Percentiles rank a stretch among this genome's conserved stretches.
These are phyloP conservation scores for Ameiurus melas DNA, from an alignment of 2,113 vertebrate genomes.

Conservation along the genomic window DNA sequence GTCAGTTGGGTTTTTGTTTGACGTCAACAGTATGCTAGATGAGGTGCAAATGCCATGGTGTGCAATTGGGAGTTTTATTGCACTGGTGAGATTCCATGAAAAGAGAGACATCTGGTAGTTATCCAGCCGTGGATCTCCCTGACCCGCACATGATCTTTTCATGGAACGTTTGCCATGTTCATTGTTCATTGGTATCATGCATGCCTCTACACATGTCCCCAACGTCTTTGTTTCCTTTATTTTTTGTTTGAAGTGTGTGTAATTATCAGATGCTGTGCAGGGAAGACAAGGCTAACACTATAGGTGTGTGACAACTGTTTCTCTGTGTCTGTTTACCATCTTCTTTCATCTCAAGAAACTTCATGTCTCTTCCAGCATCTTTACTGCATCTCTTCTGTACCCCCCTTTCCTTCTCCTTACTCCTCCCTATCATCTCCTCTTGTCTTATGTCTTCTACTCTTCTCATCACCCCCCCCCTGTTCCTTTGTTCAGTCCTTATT, in stretches of 20 bases:
- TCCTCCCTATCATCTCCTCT: background rate
- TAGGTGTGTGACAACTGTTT: conserved; percentile 1
- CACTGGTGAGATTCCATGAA: conserved; percentile 19
- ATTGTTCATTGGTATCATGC: conserved; percentile 1
- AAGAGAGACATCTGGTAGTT: conserved; percentile 27
- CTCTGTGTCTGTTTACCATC: conserved; percentile 14
- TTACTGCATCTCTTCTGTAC: background rate
- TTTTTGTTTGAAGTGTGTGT: background rate
- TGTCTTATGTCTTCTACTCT: conserved; percentile 7
- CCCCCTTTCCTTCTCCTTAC: background rate
- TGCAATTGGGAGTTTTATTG: conserved; percentile 3
- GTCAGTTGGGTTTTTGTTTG: background rate
- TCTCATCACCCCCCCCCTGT: conserved; percentile 22
- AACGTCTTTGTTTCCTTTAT: background rate
- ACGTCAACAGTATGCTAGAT: background rate
- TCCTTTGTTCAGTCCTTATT: conserved; percentile 38
- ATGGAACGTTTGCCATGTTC: background rate
- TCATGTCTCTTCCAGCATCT: conserved; percentile 1
- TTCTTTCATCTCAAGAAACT: background rate
- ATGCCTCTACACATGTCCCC: background rate
- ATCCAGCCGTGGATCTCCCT: background rate
- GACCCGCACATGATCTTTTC: conserved; percentile 10
- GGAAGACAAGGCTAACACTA: conserved; percentile 1
- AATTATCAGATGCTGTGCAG: background rate
- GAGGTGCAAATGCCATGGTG: background rate